A percentile compares a stretch with the other conserved stretches of the same genome.
phyloP scores from a whole-genome alignment of 2,113 vertebrate species.

The Podocnemis expansa region DNA sequence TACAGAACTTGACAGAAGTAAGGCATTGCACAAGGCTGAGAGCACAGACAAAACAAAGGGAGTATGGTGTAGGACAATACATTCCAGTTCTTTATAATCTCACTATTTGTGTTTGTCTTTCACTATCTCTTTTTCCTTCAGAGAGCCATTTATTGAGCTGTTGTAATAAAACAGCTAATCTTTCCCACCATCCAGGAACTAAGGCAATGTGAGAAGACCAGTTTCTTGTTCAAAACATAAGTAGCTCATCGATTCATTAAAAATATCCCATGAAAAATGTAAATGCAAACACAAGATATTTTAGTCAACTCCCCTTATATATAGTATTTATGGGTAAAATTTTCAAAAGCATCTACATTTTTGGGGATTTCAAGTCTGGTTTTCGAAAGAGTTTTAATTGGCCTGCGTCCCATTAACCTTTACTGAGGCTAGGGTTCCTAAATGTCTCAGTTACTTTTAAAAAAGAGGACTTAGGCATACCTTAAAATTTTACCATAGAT shows the following conservation, averaged over 20 bases:
- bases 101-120: conserved; percentile 18
- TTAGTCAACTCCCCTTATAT: not conserved
- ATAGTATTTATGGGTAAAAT: not conserved
- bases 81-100: not conserved
- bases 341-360: not conserved
- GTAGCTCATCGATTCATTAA: not conserved
- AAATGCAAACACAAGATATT: not conserved
- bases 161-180: not conserved
- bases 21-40: not conserved
- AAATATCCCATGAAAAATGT: not conserved
- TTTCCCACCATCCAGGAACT: not conserved
- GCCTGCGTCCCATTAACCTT: not conserved
- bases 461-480: not conserved
- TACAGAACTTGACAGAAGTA: not conserved
- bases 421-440: not conserved
- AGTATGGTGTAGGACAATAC: not conserved
- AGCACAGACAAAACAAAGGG: not conserved
- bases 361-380: not conserved
- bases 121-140: not conserved
- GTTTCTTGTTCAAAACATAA: not conserved
- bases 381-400: not conserved
- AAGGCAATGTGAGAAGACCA: not conserved
- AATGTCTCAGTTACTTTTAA: not conserved
- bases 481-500: not conserved
- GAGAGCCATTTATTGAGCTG: conserved; percentile 4